Evolutionary conservation across 2,888 invertebrate genomes (phyloP).

Genomic region (Sipunculus nudus): DNA sequence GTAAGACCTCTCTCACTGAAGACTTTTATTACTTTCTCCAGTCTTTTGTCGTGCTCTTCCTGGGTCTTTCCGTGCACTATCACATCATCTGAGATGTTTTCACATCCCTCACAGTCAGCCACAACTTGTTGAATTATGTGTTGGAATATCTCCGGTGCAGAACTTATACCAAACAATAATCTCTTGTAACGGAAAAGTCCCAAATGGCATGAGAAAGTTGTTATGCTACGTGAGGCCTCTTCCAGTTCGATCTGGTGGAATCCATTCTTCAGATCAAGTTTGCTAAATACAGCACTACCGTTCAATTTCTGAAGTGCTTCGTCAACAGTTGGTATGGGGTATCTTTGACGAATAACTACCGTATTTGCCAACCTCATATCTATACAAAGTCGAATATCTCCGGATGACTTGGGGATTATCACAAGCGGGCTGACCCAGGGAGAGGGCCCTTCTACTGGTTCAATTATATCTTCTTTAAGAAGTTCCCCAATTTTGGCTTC

Average conservation of each 20-base stretch:
- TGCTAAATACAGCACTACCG: constrained; percentile 5
- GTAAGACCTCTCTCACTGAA: constrained; percentile 9
- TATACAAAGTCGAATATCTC: constrained; percentile 35
- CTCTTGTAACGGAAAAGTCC: constrained; percentile 19
- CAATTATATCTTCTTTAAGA: constrained; percentile 21
- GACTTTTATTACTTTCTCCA: constrained; percentile 19
- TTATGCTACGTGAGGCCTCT: constrained; percentile 14
- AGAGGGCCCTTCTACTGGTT: constrained; percentile 23
- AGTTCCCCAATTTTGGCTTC: neutral
- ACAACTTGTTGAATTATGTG: constrained; percentile 12
- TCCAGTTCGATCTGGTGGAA: constrained; percentile 21
- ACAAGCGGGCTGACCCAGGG: constrained; percentile 36
- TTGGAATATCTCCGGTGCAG: constrained; percentile 24
- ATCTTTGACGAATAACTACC: constrained; percentile 25
- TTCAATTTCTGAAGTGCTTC: constrained; percentile 11
- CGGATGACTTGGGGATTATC: constrained; percentile 25
- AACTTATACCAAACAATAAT: constrained; percentile 13
- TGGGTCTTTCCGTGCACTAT: neutral
- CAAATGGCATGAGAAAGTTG: constrained; percentile 15
- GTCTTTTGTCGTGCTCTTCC: constrained; percentile 5
- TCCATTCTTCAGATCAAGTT: constrained; percentile 16
- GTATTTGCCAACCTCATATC: constrained; percentile 32
- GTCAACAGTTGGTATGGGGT: constrained; percentile 28
- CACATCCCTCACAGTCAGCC: neutral
- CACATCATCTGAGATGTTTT: constrained; percentile 16